Evolutionary conservation across 2,113 vertebrate genomes (phyloP).

Genomic region (Porphyrio hochstetteri): DNA sequence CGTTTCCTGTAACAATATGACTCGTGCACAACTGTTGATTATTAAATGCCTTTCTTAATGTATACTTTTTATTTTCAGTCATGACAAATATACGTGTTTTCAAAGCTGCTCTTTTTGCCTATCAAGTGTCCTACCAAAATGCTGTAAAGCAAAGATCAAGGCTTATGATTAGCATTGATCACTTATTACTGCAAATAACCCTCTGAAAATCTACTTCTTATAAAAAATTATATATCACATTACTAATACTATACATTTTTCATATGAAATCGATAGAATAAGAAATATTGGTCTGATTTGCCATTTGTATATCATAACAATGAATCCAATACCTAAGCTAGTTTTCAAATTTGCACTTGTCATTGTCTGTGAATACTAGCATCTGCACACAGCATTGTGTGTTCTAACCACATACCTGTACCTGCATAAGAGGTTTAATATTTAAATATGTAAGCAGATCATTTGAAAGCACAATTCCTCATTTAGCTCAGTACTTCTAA

Average conservation of each 20-base stretch:
- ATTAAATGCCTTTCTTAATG: constrained; percentile 13
- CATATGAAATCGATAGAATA: not conserved
- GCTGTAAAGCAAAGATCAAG: not conserved
- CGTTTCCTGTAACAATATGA: constrained; percentile 9
- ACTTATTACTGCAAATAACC: not conserved
- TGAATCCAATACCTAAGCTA: not conserved
- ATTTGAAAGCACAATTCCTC: not conserved
- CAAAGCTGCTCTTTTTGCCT: not conserved
- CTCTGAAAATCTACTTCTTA: not conserved
- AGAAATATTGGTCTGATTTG: not conserved
- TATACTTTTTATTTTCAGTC: constrained; percentile 43
- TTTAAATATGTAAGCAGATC: not conserved
- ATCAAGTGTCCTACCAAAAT: not conserved
- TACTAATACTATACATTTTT: not conserved
- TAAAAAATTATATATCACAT: not conserved
- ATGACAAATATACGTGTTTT: not conserved
- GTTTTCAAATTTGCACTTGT: not conserved
- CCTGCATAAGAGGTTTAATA: not conserved
- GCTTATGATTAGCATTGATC: not conserved
- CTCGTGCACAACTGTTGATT: not conserved
- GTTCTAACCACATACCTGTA: not conserved
- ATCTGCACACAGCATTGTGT: not conserved
- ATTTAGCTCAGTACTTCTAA: not conserved
- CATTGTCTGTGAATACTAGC: not conserved
- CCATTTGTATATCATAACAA: not conserved